phyloP scores from a whole-genome alignment of 2,888 invertebrate species.

The Patella pellucida region DNA sequence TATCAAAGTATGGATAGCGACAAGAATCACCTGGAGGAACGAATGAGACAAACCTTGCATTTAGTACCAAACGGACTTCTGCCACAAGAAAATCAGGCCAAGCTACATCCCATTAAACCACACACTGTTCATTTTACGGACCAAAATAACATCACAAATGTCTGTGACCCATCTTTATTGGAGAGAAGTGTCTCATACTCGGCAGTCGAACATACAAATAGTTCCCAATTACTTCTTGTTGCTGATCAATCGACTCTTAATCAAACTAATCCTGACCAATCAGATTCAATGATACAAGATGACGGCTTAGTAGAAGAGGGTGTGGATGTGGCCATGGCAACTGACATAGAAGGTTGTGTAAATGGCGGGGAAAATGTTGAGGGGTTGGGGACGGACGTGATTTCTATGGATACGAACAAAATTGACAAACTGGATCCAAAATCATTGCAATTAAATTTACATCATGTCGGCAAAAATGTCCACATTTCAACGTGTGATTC shows the following conservation, averaged over 20 bases:
- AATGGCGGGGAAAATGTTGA: too few relatives aligned
- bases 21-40: background rate
- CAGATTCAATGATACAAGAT: background rate
- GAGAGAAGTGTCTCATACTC: slow-evolving; percentile 52
- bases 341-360: background rate
- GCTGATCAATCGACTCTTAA: background rate
- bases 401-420: background rate
- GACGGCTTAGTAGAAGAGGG: slow-evolving; percentile 8
- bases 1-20: too few relatives aligned
- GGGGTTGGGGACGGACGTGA: background rate
- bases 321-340: background rate
- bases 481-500: slow-evolving; percentile 29
- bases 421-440: slow-evolving; percentile 20
- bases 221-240: slow-evolving; percentile 11
- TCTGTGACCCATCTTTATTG: slow-evolving; percentile 25
- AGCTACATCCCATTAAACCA: background rate
- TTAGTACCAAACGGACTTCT: background rate
- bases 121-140: background rate
- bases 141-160: background rate
- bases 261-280: background rate
- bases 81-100: background rate
- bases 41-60: background rate
- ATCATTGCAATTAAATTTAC: slow-evolving; percentile 13
- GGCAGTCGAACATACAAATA: slow-evolving; percentile 45
- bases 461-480: slow-evolving; percentile 25